A percentile compares a stretch with the other conserved stretches of the same genome.
phyloP scores from a whole-genome alignment of 2,113 vertebrate genomes.

The Actinemys pallida region DNA sequence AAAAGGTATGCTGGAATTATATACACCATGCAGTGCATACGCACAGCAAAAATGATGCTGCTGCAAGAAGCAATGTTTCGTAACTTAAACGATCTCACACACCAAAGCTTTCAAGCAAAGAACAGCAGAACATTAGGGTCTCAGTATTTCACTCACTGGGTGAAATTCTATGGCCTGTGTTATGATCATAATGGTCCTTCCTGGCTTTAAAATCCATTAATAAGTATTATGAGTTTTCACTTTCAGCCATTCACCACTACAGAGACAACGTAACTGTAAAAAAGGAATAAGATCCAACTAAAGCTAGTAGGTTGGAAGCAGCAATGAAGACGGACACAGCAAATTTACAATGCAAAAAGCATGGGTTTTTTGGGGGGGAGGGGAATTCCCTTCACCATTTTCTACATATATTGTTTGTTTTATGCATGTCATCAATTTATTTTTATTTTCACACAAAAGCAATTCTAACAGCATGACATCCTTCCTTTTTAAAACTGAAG shows the following conservation, averaged over 20 bases:
- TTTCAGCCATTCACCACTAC: not conserved
- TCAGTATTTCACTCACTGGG: not conserved
- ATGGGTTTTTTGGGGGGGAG: not conserved
- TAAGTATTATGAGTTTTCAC: not conserved
- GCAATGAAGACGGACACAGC: not conserved
- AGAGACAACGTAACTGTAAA: not conserved
- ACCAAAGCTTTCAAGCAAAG: not conserved
- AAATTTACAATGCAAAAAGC: not conserved
- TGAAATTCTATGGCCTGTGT: not conserved
- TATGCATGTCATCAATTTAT: not conserved
- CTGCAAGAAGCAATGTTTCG: not conserved
- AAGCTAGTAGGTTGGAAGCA: not conserved
- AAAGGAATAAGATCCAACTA: not conserved
- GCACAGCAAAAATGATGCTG: not conserved
- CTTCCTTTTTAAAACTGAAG: not conserved
- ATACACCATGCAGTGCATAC: not conserved
- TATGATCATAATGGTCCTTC: not conserved
- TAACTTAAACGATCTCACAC: not conserved
- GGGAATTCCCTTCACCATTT: not conserved
- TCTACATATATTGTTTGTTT: not conserved
- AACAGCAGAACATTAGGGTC: not conserved
- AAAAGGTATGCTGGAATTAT: not conserved
- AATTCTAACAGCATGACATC: not conserved
- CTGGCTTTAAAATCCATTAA: not conserved
- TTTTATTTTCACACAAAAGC: not conserved